These are phyloP conservation scores for Lordiphosa stackelbergi DNA, from an alignment of 1,140 invertebrate genomes.

Conservation along the genomic window DNA sequence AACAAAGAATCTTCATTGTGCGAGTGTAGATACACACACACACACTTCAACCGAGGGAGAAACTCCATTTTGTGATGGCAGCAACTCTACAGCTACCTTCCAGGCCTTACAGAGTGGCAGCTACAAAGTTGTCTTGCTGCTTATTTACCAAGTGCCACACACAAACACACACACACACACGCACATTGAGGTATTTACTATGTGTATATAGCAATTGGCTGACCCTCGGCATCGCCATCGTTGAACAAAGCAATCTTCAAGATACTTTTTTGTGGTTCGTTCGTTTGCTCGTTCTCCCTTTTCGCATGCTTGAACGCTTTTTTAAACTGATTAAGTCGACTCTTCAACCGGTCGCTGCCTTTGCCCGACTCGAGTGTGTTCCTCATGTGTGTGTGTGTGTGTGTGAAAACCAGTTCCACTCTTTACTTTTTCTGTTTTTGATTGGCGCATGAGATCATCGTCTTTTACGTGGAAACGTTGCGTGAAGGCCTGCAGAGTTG, in stretches of 20 bases:
- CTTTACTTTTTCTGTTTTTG: slow-evolving; percentile 37
- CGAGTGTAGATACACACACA: slow-evolving; percentile 1
- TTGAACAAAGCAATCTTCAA: slow-evolving; percentile 69
- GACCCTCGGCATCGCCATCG: slow-evolving; percentile 51
- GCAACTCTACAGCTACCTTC: slow-evolving; percentile 34
- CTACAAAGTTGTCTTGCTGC: slow-evolving; percentile 47
- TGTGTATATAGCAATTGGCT: slow-evolving; percentile 56
- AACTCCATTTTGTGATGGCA: slow-evolving; percentile 64
- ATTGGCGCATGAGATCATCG: slow-evolving; percentile 71
- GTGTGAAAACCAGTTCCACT: slow-evolving; percentile 48
- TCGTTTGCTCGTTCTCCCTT: slow-evolving; percentile 21
- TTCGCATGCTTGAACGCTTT: slow-evolving; percentile 72
- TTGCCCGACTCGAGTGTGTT: slow-evolving; percentile 8
- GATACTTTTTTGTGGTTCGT: slow-evolving; percentile 25
- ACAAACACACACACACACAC: slow-evolving; percentile 28
- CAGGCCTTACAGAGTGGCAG: slow-evolving; percentile 31
- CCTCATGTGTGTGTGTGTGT: slow-evolving; percentile 39
- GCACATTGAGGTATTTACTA: slow-evolving; percentile 16
- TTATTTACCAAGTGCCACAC: slow-evolving; percentile 53
- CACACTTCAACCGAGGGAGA: slow-evolving; percentile 5
- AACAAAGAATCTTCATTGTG: slow-evolving; percentile 57
- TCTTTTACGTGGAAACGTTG: slow-evolving; percentile 67
- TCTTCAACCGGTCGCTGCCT: slow-evolving; percentile 43
- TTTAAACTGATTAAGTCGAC: slow-evolving; percentile 74
- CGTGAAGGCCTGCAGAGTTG: slow-evolving; percentile 65